Percentiles rank a stretch among this genome's conserved stretches.
Evolutionary conservation across 2,797 vertebrate genomes (phyloP).

Genomic region (Argya squamiceps): DNA sequence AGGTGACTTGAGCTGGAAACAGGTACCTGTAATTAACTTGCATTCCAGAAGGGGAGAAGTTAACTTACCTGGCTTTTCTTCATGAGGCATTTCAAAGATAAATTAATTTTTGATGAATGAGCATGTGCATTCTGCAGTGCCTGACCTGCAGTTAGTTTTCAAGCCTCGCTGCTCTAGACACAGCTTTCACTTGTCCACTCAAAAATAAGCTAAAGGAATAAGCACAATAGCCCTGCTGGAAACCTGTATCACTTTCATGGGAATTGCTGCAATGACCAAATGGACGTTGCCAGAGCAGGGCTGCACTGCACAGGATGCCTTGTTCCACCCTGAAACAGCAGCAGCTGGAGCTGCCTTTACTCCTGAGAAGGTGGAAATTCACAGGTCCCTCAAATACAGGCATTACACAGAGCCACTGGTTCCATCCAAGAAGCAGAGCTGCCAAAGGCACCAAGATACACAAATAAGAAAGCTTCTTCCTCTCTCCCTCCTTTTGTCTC

Average conservation of each 20-base stretch:
- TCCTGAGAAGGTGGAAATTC: not conserved
- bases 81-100: slow-evolving; percentile 23
- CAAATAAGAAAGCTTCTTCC: not conserved
- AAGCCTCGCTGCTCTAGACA: not conserved
- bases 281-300: not conserved
- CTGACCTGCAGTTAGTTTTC: not conserved
- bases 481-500: not conserved
- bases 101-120: slow-evolving; percentile 35
- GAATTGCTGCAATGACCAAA: not conserved
- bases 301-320: not conserved
- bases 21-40: slow-evolving; percentile 44
- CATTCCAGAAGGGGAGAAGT: slow-evolving; percentile 40
- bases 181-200: not conserved
- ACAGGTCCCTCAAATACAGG: rapidly evolving
- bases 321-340: not conserved
- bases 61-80: slow-evolving; percentile 24
- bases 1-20: slow-evolving; percentile 1
- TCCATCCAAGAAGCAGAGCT: not conserved
- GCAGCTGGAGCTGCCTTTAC: not conserved
- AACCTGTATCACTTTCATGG: not conserved
- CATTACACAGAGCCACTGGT: not conserved
- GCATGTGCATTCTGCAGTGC: not conserved
- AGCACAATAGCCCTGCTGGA: not conserved
- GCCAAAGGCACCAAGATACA: not conserved
- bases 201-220: not conserved